Evolutionary conservation across 1,140 invertebrate genomes (phyloP).

Genomic region (Meloidogyne chitwoodi): DNA sequence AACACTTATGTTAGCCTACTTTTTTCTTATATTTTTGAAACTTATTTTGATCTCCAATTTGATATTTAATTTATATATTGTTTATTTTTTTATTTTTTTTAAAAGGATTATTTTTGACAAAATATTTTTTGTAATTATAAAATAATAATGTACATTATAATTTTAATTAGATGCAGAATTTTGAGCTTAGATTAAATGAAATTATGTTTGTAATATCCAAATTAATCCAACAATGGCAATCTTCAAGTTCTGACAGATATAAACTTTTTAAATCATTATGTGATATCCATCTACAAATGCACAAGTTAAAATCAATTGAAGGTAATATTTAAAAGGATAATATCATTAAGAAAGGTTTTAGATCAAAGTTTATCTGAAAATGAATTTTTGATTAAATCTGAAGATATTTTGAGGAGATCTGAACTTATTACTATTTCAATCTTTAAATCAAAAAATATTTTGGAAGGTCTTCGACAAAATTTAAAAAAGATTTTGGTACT

Average conservation of each 20-base stretch:
- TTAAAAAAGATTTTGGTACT: not conserved
- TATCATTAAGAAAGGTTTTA: not conserved
- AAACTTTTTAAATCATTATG: not conserved
- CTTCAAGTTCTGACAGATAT: not conserved
- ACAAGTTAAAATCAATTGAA: not conserved
- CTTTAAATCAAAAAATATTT: not conserved
- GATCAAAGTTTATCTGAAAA: not conserved
- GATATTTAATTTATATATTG: not conserved
- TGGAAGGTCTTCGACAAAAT: not conserved
- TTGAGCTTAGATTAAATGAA: not conserved
- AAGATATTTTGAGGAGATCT: conserved; percentile 5
- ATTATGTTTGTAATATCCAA: not conserved
- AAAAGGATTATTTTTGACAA: not conserved
- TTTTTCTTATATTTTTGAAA: too few species aligned
- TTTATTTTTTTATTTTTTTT: not conserved
- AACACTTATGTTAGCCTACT: too few species aligned
- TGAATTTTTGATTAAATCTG: conserved; percentile 4
- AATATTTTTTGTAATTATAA: not conserved
- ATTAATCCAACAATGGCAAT: conserved; percentile 10
- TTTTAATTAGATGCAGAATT: not conserved
- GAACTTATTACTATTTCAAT: not conserved
- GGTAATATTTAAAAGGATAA: not conserved
- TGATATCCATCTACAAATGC: not conserved
- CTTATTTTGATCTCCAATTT: not conserved
- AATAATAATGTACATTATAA: not conserved